A percentile compares a stretch with the other conserved stretches of the same genome.
Conservation (phyloP, 2,797 vertebrate genomes). For the Periparus ater region DNA sequence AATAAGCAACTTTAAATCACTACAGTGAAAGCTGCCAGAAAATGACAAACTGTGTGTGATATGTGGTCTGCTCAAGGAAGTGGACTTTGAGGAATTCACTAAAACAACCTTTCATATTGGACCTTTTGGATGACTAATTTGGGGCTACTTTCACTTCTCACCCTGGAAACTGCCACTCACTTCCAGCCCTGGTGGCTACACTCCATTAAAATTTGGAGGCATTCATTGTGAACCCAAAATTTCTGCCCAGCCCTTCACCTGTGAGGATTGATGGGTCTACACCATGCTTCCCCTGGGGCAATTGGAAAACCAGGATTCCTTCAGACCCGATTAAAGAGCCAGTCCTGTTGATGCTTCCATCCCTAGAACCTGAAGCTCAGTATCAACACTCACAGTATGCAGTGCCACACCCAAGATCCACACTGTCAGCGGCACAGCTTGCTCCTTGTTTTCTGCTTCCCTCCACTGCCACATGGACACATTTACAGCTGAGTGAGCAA, state of each 20-base stretch:
- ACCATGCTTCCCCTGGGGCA: accelerated
- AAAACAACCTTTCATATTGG: background rate
- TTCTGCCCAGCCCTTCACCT: background rate
- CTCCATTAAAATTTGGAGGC: background rate
- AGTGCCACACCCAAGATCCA: background rate
- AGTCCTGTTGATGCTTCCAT: background rate
- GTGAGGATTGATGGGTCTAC: accelerated
- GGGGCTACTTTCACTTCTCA: background rate
- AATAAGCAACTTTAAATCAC: background rate
- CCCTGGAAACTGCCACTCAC: background rate
- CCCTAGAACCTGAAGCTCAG: background rate
- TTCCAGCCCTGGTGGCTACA: background rate
- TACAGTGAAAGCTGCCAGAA: background rate
- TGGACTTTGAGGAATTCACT: background rate
- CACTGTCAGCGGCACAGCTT: background rate
- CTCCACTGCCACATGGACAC: background rate
- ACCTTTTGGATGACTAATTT: background rate
- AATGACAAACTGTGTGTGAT: background rate
- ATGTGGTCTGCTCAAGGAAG: background rate
- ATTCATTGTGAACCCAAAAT: background rate
- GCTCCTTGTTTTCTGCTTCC: background rate
- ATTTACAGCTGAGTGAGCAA: background rate
- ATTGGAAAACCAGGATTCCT: background rate
- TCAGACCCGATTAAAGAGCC: accelerated
- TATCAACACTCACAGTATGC: background rate